Evolutionary conservation across 2,888 invertebrate genomes (phyloP).

Genomic region (Psylliodes chrysocephalus): DNA sequence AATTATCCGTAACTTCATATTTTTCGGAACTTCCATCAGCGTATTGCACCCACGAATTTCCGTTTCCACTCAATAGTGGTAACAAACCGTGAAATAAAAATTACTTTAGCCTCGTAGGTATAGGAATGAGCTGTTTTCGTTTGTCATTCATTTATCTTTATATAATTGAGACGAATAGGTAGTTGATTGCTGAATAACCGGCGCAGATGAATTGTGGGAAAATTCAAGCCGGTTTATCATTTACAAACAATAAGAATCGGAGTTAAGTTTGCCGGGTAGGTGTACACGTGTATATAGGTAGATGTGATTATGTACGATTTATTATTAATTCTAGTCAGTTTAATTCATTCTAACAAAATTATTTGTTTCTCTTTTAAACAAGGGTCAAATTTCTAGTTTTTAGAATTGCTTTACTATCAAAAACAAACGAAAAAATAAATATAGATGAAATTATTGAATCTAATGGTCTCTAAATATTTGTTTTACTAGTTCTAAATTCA

Average conservation of each 20-base stretch:
- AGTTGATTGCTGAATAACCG: constrained; percentile 17
- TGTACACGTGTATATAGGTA: background rate
- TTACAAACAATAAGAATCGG: constrained; percentile 15
- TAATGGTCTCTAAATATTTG: no score
- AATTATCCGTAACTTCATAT: background rate
- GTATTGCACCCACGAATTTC: constrained; percentile 31
- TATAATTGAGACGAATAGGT: constrained; percentile 32
- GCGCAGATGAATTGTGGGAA: constrained; percentile 28
- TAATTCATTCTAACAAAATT: no score
- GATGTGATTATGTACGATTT: background rate
- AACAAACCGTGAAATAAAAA: constrained; percentile 35
- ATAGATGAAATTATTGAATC: no score
- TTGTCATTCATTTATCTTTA: constrained; percentile 30
- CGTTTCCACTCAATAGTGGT: constrained; percentile 33
- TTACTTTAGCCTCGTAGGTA: constrained; percentile 34
- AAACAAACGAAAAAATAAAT: no score
- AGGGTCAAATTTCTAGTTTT: no score
- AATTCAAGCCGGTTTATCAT: constrained; percentile 4
- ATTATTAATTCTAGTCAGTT: no score
- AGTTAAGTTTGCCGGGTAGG: constrained; percentile 1
- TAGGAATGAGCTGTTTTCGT: constrained; percentile 25
- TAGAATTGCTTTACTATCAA: no score
- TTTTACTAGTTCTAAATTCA: no score
- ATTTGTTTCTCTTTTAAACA: no score
- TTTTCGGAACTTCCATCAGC: background rate